These are phyloP conservation scores for Limnephilus rhombicus DNA, from an alignment of 2,888 invertebrate genomes.

Conservation along the genomic window DNA sequence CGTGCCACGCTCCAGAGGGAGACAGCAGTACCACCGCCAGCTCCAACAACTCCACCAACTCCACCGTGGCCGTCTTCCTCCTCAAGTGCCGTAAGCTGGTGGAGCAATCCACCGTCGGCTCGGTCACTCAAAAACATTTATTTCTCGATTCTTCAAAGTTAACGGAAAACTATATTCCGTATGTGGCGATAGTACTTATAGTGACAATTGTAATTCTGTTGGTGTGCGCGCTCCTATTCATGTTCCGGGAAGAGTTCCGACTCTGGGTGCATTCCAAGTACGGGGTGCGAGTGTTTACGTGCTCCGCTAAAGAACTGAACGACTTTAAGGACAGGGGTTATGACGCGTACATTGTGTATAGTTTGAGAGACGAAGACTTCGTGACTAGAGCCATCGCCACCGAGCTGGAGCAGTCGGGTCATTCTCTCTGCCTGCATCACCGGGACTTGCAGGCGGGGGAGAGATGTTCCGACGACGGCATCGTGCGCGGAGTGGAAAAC, in stretches of 20 bases:
- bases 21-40: conserved; percentile 77
- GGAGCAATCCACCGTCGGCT: conserved; percentile 82
- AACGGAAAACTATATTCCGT: conserved; percentile 85
- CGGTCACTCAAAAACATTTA: conserved; percentile 77
- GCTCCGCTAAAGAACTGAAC: conserved; percentile 77
- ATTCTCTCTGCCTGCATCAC: conserved; percentile 83
- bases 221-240: conserved; percentile 83
- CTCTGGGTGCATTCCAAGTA: conserved; percentile 89
- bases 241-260: conserved; percentile 87
- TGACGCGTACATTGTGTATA: conserved; percentile 93
- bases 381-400: conserved; percentile 83
- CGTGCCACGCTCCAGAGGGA: conserved; percentile 80
- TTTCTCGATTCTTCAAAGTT: conserved; percentile 82
- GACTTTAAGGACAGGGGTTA: conserved; percentile 84
- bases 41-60: conserved; percentile 75
- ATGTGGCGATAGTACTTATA: conserved; percentile 84
- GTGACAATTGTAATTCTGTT: conserved; percentile 84
- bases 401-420: conserved; percentile 84
- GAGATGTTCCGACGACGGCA: conserved; percentile 77
- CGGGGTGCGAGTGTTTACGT: conserved; percentile 85
- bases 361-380: conserved; percentile 87
- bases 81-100: conserved; percentile 79
- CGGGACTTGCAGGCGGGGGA: conserved; percentile 80
- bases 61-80: conserved; percentile 75
- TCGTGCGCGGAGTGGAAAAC: conserved; percentile 78